Conservation (phyloP, 1,140 invertebrate species). For the Bombyx mandarina region DNA sequence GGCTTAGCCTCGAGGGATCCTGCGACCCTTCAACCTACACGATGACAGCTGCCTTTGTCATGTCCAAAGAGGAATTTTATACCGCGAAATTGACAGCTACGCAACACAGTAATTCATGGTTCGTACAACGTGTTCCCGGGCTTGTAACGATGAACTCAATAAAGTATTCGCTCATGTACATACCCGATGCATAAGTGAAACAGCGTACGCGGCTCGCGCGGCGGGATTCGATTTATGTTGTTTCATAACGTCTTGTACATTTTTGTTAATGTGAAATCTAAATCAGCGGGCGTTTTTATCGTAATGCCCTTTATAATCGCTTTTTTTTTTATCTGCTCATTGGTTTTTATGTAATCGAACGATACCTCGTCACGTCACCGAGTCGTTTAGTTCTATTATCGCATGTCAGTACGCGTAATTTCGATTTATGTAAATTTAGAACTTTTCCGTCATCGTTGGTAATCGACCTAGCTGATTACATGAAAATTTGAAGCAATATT, state of each 20-base stretch:
- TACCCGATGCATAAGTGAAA: slow-evolving; percentile 21
- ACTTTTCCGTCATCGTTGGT: too few species aligned
- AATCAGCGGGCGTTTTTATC: slow-evolving; percentile 33
- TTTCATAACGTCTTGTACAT: slow-evolving; percentile 57
- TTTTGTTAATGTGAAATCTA: slow-evolving; percentile 65
- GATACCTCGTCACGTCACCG: too few species aligned
- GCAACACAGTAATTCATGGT: slow-evolving; percentile 44
- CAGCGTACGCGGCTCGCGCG: slow-evolving; percentile 23
- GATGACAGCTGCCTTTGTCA: slow-evolving; percentile 60
- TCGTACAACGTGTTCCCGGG: slow-evolving; percentile 29
- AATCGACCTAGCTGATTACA: too few species aligned
- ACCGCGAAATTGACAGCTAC: slow-evolving; percentile 57
- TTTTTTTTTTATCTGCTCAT: slow-evolving; percentile 10
- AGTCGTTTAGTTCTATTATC: too few species aligned
- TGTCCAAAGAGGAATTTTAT: slow-evolving; percentile 54
- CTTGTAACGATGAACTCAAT: slow-evolving; percentile 37
- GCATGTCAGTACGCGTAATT: too few species aligned
- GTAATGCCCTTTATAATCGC: slow-evolving; percentile 5
- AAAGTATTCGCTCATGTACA: slow-evolving; percentile 43
- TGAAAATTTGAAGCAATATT: too few species aligned
- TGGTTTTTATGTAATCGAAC: not conserved
- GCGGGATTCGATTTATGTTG: slow-evolving; percentile 55
- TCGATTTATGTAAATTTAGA: too few species aligned
- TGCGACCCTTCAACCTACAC: slow-evolving; percentile 42
- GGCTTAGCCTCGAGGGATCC: slow-evolving; percentile 55